Evolutionary conservation across 2,888 invertebrate species (phyloP), one percentile per base, ranked within the genome.

Genomic region (Apamea anceps): DNA sequence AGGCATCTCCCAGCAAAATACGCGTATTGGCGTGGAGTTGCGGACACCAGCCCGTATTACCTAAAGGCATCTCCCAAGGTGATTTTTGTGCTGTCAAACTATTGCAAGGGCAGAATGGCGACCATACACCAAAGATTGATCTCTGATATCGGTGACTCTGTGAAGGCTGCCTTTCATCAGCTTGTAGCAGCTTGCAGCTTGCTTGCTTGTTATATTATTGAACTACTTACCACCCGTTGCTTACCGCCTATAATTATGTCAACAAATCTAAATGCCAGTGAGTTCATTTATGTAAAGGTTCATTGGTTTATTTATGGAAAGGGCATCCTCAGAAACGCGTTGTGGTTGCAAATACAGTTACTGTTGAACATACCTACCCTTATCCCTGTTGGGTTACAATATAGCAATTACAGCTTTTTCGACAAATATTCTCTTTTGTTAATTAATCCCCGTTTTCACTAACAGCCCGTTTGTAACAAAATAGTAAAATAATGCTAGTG

Each of bases 331-430:
- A 62, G 32, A 42, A 60, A 74, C 12, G 18, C n/a, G 28, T 21
- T 48, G n/a, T 32, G n/a, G n/a, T 76, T 32, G n/a, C 25, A 75
- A 48, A n/a, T 75, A 45, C 32, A 25, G 42, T 60, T 57, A 28
- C 57, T 42, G 18, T 42, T n/a, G 18, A 60, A n/a, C n/a, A 45
- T 63, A 48, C 21, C 15, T n/a, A 12, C 21, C 5, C 10, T 5
- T 8, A 51, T 68, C 10, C 8, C 21, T 65, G 25, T 65, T 62
- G 3, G 25, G 25, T 28, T 73, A 74, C 25, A 15, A 45, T 48
- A 48, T 10, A 25, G 5, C 21, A 45, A n/a, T 68, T 21, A n/a
- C 7, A 28, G 6, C 8, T 63, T 63, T 18, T 63, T 63, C 32
- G 18, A 28, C 32, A 18, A 8, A 62, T 62, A 32, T 18, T 28